Conservation (phyloP, 2,797 vertebrate species). For the Enteromius thamalakanensis region DNA sequence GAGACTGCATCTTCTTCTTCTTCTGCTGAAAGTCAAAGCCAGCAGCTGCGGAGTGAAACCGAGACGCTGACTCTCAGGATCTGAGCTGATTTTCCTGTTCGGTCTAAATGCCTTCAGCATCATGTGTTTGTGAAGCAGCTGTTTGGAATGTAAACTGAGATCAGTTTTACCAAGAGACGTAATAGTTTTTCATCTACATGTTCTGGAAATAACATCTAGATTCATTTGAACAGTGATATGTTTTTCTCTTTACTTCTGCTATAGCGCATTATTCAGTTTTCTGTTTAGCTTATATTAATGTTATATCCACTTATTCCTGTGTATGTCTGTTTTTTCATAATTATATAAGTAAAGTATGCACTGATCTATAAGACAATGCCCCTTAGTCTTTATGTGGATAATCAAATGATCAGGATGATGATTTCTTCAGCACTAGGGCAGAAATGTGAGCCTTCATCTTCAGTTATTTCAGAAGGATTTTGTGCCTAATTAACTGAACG, state of each 20-base stretch:
- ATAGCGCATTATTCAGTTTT: neutral
- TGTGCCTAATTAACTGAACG: neutral
- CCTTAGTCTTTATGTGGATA: neutral
- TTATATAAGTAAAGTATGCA: no score
- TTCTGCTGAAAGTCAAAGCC: no score
- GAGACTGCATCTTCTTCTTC: neutral
- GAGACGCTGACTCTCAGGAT: neutral
- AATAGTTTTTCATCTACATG: neutral
- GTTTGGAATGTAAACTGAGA: neutral
- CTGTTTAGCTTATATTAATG: neutral
- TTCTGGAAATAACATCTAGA: no score
- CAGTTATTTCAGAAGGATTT: neutral
- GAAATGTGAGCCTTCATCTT: neutral
- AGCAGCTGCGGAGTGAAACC: no score
- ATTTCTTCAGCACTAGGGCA: neutral
- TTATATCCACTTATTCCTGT: neutral
- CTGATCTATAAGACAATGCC: no score
- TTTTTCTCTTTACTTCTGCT: neutral
- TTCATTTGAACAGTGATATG: neutral
- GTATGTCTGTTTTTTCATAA: no score
- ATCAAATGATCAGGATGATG: neutral
- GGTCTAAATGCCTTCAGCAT: neutral
- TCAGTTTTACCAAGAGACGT: neutral
- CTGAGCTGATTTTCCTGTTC: slow-evolving; percentile 28
- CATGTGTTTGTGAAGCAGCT: neutral